Base-by-base conservation (phyloP, 1,140 invertebrate species). In the Leptestheria dahalacensis region DNA sequence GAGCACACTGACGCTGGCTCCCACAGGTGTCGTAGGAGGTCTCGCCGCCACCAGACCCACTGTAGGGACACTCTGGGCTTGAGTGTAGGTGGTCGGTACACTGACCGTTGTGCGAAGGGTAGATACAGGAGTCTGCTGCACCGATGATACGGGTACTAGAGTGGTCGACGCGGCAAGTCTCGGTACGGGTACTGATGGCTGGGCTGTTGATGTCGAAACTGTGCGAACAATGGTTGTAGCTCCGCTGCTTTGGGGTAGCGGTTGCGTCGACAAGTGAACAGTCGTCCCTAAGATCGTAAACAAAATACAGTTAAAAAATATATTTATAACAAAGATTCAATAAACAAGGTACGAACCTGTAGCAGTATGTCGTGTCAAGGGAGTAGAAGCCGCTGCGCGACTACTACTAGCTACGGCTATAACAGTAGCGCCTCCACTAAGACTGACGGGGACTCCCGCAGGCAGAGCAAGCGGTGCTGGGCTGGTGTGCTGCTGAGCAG, bases 351-450 rank as follows among this genome's bases (percentile, higher is more conserved):
- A 41, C n/a, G 28, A 29, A 55, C 53, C 53, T 29, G 12, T 12
- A 11, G 53, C 33, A 12, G 53, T 26, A 6, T 33, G 53, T 0
- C 53, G 26, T 4, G 48, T 24, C 15, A 60, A 20, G 9, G 58
- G 51, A 3, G 48, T 23, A 15, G 48, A 49, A 10, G 29, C 48
- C 11, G 25, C 26, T 0, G 48, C 26, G n/a, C 53, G 25, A 11
- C 26, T 33, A 11, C 53, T 55, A 20, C 53, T 55, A 1, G 58
- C 58, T 6, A 60, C 58, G 26, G 58, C 58, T 18, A 60, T 60
- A 10, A 60, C 58, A 2, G 58, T 60, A 1, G 58, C 58, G 4
- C 58, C 58, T 3, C 58, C 58, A 12, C 48, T 52, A n/a, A 60
- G 28, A 28, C 48, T 52, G 26, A 50, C 58, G 3, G 51, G 48